Evolutionary conservation across 2,797 vertebrate species (phyloP).

Genomic region (Rhinichthys osculus): DNA sequence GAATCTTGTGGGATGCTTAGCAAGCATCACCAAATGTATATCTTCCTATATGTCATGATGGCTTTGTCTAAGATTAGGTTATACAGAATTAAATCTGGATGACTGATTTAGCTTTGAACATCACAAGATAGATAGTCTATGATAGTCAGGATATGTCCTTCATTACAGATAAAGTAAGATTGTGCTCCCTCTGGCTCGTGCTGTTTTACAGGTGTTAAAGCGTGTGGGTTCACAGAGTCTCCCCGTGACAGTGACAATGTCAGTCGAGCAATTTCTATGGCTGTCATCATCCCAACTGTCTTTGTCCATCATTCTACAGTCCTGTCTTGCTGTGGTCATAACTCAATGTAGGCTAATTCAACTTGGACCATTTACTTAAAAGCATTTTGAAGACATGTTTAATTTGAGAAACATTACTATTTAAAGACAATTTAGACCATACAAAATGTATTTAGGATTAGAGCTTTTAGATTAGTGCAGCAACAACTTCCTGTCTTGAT

Average conservation of each 20-base stretch:
- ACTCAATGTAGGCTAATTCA: background rate
- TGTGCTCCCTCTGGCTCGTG: no score
- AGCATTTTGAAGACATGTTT: background rate
- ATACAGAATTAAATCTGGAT: no score
- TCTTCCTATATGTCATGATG: no score
- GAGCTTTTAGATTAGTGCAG: background rate
- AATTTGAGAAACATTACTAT: background rate
- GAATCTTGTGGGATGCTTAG: background rate
- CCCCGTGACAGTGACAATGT: slow-evolving; percentile 7
- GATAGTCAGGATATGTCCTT: no score
- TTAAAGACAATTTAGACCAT: no score
- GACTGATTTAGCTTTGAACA: no score
- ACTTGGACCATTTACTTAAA: background rate
- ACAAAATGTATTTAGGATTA: background rate
- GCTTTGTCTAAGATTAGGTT: no score
- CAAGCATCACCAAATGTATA: background rate
- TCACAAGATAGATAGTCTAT: no score
- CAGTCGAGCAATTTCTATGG: background rate
- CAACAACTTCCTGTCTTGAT: background rate
- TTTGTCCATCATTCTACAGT: background rate
- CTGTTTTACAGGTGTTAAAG: background rate
- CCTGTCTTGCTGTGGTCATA: background rate
- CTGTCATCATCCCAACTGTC: slow-evolving; percentile 28
- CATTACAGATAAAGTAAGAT: no score
- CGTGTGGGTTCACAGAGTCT: slow-evolving; percentile 29